Evolutionary conservation across 2,888 invertebrate species (phyloP).

Genomic region (Galerucella nymphaeae): DNA sequence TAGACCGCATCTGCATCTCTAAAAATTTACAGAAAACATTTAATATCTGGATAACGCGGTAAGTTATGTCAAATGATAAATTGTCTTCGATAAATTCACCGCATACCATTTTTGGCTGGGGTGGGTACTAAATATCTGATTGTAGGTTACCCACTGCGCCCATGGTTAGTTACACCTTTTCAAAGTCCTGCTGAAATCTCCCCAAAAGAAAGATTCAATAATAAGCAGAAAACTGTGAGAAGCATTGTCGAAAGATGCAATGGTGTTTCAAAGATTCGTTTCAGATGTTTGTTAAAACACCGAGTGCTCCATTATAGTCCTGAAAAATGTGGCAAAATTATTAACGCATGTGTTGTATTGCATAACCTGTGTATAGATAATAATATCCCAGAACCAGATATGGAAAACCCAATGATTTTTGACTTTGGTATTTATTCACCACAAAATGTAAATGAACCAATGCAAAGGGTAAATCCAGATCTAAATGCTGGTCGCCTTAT

Average conservation of each 20-base stretch:
- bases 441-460: too few species aligned
- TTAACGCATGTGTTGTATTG: neutral
- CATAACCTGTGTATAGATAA: too few species aligned
- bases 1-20: too few species aligned
- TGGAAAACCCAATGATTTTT: too few species aligned
- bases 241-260: neutral
- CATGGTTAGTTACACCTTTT: neutral
- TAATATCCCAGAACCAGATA: too few species aligned
- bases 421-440: too few species aligned
- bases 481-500: neutral
- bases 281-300: neutral
- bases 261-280: neutral
- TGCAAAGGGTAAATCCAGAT: neutral
- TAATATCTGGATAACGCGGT: too few species aligned
- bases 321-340: constrained; percentile 1
- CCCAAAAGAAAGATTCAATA: neutral
- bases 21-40: too few species aligned
- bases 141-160: neutral
- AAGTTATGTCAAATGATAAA: too few species aligned
- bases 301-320: neutral
- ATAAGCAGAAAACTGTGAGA: neutral
- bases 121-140: neutral
- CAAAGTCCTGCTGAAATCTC: neutral
- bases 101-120: neutral
- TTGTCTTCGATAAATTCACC: too few species aligned